A percentile compares a stretch with the other conserved stretches of the same genome.
Evolutionary conservation across 37 sponge, comb jelly and placozoan genomes (phyloP).

Genomic region (Lycopodina hypogea): DNA sequence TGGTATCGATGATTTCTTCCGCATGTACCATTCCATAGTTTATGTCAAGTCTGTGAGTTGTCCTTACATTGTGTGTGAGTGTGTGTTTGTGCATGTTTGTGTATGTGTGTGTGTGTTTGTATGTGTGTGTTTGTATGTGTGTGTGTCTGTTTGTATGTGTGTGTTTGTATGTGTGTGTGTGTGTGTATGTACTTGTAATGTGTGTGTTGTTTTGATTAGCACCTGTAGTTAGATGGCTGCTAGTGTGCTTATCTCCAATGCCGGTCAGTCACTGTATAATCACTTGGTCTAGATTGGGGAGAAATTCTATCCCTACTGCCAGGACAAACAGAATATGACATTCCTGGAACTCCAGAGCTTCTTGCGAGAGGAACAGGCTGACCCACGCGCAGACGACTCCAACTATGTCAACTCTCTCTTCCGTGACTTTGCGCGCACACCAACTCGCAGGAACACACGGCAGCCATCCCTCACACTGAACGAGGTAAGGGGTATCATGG

Average conservation of each 20-base stretch:
- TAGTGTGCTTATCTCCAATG: background rate
- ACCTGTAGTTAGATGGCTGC: background rate
- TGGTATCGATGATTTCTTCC: constrained; percentile 63
- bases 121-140: no score
- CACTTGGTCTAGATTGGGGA: constrained; percentile 67
- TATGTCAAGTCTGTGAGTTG: constrained; percentile 52
- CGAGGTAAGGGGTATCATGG: constrained; percentile 35
- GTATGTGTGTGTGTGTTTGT: no score
- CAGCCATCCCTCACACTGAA: constrained; percentile 62
- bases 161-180: no score
- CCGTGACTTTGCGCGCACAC: constrained; percentile 34
- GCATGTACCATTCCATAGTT: constrained; percentile 54
- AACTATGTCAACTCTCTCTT: constrained; percentile 44
- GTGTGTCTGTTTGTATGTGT: no score
- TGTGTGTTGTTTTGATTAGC: background rate
- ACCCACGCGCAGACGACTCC: constrained; percentile 48
- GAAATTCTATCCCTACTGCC: constrained; percentile 47
- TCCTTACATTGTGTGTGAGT: background rate
- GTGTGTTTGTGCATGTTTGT: no score
- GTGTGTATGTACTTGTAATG: no score
- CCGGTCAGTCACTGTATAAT: no score
- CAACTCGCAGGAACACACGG: constrained; percentile 45
- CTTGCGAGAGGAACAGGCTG: constrained; percentile 64
- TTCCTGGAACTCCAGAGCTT: constrained; percentile 60
- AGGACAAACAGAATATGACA: constrained; percentile 49